Base-by-base conservation (phyloP, 2,888 invertebrate genomes). In the Nomada ferruginata region DNA sequence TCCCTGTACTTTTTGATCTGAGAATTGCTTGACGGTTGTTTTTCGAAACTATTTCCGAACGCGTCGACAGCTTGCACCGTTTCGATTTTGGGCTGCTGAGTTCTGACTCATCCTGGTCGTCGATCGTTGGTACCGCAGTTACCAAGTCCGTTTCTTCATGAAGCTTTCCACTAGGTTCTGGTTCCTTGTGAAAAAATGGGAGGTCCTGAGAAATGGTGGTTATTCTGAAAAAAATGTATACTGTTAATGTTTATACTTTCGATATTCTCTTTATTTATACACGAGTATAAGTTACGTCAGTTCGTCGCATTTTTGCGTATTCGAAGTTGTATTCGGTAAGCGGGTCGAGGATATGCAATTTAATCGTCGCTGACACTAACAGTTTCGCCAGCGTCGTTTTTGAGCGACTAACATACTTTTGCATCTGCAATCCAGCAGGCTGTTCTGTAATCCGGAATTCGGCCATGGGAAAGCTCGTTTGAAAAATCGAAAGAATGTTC, bases 401-500 rank as follows among this genome's bases (percentile, higher is more conserved):
- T 50, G 76, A 36, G 42, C 66, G 69, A 64, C 75, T 84, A 81
- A 86, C 86, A 89, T 71, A 87, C 76, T 80, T 88, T 80, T 47
- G 71, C n/a, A 29, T 79, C 57, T 74, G 55, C 76, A 60, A 70
- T 59, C 68, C 66, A 15, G 63, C 68, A 50, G 72, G 60, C 55
- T 60, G 57, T 26, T 42, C 18, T 55, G 64, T 75, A 73, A 83
- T 83, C 69, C 76, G 78, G 50, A 78, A 83, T 79, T 83, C 83
- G 75, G 60, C 64, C 60, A 29, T 50, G 64, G 55, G 50, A 66
- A 47, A 82, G 57, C 36, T 77, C 70, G 66, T 82, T 83, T 77
- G 83, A 83, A 83, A 83, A 83, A 83, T 83, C 71, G 83, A 78
- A 83, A 68, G 75, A 83, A 83, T 83, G 78, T 74, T 72, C 75